A percentile compares a stretch with the other conserved stretches of the same genome.
These are phyloP conservation scores for Capreolus pygargus DNA, from an alignment of 2,113 vertebrate genomes.

Conservation along the genomic window DNA sequence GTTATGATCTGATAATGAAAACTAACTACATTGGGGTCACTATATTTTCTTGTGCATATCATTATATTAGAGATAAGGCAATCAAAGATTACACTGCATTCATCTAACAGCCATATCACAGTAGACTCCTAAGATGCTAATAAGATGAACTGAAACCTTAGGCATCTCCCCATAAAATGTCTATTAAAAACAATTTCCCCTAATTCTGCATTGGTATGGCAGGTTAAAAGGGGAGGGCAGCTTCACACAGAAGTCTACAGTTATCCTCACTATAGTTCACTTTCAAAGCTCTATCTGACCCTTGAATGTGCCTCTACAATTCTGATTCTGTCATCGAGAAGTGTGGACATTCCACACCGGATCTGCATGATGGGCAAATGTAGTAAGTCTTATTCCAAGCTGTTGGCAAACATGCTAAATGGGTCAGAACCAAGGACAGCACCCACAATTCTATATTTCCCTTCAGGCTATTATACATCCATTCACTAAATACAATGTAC, in stretches of 20 bases:
- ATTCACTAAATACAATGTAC: not conserved
- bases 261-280: not conserved
- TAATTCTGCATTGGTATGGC: not conserved
- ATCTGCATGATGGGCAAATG: not conserved
- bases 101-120: not conserved
- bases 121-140: not conserved
- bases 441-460: not conserved
- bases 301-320: not conserved
- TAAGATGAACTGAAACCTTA: not conserved
- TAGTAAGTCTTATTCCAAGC: not conserved
- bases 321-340: not conserved
- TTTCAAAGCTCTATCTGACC: not conserved
- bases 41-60: too few species aligned
- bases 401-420: not conserved
- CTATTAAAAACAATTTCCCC: not conserved
- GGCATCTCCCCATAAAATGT: not conserved
- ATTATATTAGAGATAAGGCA: not conserved
- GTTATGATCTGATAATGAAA: not conserved
- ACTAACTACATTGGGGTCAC: not conserved
- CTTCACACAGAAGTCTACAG: not conserved
- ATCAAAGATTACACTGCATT: not conserved
- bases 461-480: not conserved
- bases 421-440: slow-evolving; percentile 75
- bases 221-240: not conserved
- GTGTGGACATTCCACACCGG: not conserved